Base-by-base conservation (phyloP, 2,113 vertebrate species). In the Monopterus albus region DNA sequence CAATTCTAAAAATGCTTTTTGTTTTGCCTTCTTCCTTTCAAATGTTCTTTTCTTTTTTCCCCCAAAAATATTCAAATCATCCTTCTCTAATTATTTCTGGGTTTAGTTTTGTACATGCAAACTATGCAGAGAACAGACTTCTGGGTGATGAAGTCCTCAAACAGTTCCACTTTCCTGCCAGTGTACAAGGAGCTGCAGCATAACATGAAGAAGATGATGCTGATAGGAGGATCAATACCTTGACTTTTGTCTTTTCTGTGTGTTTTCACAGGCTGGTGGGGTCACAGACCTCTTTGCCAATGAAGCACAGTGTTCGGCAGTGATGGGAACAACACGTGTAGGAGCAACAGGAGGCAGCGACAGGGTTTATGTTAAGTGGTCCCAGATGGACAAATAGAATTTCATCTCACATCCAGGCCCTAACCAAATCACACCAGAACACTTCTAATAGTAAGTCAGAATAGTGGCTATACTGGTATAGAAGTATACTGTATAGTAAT, bases 251-350 rank as follows among this genome's bases (percentile, higher is more conserved):
- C 15, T 55, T 66, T 26, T 35, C 20, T 20, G 63, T 3, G 63
- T 74, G 45, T 75, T 80, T 84, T 78, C 43, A 60, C 82, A 78
- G 50, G 47, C 55, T 7, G 46, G 3, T 6, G 33, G 43, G 80
- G 72, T 77, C 72, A 9, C n/a, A 59, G 80, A 87, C 82, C 78
- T 78, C 43, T 75, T 0, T 46, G 21, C 74, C 68, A 57, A 56
- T 68, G 73, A 84, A 52, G 58, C 28, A 2, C 53, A 49, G 49
- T 2, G 5, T 55, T 68, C 3, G 1, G 20, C 58, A n/a, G 3
- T 72, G 40, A 89, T 85, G 71, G 39, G 45, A 6, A 71, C 73
- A 87, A 67, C 85, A 89, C 38, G 71, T 80, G 82, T 21, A 1
- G 20, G 40, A 43, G 36, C 40, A 63, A 63, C n/a, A 26, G 69